phyloP scores from a whole-genome alignment of 2,797 vertebrate species.

The Agapornis canus region DNA sequence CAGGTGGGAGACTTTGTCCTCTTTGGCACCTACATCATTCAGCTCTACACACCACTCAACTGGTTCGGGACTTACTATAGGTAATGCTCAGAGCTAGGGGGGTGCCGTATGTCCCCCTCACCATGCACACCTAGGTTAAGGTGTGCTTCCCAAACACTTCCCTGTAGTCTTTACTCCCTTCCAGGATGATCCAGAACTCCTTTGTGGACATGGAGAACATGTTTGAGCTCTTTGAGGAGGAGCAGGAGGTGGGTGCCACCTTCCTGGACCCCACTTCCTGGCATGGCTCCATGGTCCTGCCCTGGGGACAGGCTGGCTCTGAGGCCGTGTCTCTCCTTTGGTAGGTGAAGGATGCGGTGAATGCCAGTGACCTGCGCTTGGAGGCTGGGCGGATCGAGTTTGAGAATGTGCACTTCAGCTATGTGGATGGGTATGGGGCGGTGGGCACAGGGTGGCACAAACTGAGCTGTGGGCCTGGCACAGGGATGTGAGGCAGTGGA shows the following conservation, averaged over 20 bases:
- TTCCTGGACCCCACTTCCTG: fast-evolving
- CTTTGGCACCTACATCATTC: conserved; percentile 96
- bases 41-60: conserved; percentile 94
- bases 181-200: conserved; percentile 94
- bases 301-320: not conserved
- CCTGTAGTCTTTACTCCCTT: not conserved
- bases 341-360: conserved; percentile 89
- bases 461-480: not conserved
- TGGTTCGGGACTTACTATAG: conserved; percentile 99
- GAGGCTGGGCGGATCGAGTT: conserved; percentile 88
- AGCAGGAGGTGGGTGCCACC: conserved; percentile 83
- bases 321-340: fast-evolving
- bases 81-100: conserved; percentile 64
- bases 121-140: fast-evolving
- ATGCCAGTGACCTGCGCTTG: conserved; percentile 81
- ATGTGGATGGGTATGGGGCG: conserved; percentile 80
- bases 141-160: not conserved
- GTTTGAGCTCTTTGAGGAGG: conserved; percentile 91
- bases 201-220: conserved; percentile 99
- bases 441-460: not conserved
- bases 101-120: not conserved
- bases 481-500: fast-evolving
- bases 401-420: conserved; percentile 93
- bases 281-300: fast-evolving
- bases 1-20: conserved; percentile 96